Percentiles rank a stretch among this genome's conserved stretches.
Evolutionary conservation across 2,113 vertebrate species (phyloP).

Genomic region (Equus quagga): DNA sequence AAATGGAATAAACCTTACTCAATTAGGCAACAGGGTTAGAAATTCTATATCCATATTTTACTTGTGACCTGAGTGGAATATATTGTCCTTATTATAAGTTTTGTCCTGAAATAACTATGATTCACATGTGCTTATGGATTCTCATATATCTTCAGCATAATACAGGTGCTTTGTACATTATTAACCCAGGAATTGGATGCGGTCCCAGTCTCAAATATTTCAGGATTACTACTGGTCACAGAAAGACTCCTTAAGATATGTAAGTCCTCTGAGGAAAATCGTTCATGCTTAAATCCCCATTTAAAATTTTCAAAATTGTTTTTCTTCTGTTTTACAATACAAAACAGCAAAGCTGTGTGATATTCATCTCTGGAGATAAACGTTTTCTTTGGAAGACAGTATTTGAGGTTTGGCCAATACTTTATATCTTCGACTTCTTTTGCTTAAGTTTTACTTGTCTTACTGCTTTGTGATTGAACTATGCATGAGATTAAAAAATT

Average conservation of each 20-base stretch:
- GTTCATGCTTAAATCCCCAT: not conserved
- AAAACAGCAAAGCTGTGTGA: not conserved
- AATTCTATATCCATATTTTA: not conserved
- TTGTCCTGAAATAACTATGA: constrained; percentile 15
- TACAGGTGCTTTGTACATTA: not conserved
- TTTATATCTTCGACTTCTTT: not conserved
- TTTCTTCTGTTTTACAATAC: not conserved
- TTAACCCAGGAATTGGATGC: constrained; percentile 6
- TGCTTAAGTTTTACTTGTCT: not conserved
- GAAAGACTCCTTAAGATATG: not conserved
- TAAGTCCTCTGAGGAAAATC: constrained; percentile 14
- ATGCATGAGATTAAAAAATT: not conserved
- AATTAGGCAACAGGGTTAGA: not conserved
- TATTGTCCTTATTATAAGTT: constrained; percentile 31
- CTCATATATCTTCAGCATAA: not conserved
- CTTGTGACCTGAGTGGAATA: not conserved
- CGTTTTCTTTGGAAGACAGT: not conserved
- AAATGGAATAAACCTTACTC: not conserved
- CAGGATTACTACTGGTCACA: constrained; percentile 26
- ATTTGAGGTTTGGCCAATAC: not conserved
- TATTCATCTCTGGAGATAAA: not conserved
- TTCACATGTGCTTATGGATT: constrained; percentile 36
- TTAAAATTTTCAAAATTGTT: constrained; percentile 25
- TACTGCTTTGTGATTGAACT: not conserved
- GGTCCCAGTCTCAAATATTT: constrained; percentile 53